A percentile compares a stretch with the other conserved stretches of the same genome.
phyloP scores from a whole-genome alignment of 2,888 invertebrate species.

The Ditula angustiorana region DNA sequence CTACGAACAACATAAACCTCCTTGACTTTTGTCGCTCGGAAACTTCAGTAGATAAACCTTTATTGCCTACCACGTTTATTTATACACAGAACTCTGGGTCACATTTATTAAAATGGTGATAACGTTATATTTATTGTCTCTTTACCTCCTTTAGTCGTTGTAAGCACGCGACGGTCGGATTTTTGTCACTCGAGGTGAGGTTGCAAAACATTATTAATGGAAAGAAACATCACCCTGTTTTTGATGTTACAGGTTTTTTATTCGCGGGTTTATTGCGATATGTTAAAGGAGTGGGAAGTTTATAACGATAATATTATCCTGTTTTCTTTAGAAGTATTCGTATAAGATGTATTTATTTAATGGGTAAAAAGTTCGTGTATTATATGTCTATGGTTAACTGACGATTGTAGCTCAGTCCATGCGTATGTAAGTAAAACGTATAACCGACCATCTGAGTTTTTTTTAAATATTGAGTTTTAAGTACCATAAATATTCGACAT shows the following conservation, averaged over 20 bases:
- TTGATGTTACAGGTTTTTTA: not conserved
- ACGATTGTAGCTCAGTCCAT: too few relatives aligned
- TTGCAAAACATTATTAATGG: constrained; percentile 11
- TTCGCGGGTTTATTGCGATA: not conserved
- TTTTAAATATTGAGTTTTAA: too few relatives aligned
- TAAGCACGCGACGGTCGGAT: constrained; percentile 69
- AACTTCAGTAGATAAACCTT: constrained; percentile 63
- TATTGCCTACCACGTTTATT: constrained; percentile 70
- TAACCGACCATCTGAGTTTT: too few relatives aligned
- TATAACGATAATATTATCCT: not conserved
- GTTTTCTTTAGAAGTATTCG: not conserved
- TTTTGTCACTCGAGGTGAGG: constrained; percentile 6
- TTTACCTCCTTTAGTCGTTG: constrained; percentile 55
- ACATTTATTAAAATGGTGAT: constrained; percentile 83
- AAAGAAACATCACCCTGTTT: not conserved
- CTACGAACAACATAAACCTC: constrained; percentile 59
- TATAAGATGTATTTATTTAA: not conserved
- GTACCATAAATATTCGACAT: too few relatives aligned
- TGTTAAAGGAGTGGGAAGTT: not conserved
- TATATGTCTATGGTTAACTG: not conserved
- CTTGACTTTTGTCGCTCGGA: constrained; percentile 56
- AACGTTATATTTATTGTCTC: constrained; percentile 81
- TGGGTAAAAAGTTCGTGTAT: not conserved
- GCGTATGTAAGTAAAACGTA: too few relatives aligned
- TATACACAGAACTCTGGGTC: constrained; percentile 72